These are phyloP conservation scores for Danaus melanippus DNA, from an alignment of 1,140 invertebrate species.

Conservation along the genomic window DNA sequence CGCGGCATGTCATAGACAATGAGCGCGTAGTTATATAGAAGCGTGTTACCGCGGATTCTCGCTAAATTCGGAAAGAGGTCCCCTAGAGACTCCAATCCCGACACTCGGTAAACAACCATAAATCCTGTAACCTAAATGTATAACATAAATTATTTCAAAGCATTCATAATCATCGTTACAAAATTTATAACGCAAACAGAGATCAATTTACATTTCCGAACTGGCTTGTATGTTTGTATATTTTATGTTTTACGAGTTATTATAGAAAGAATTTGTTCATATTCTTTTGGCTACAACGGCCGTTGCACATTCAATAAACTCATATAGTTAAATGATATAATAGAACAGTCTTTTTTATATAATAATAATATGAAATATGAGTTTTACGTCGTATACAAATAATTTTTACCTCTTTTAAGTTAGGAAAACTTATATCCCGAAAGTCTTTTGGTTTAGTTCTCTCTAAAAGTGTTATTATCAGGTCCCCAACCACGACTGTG, in stretches of 20 bases:
- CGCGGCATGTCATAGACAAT: conserved; percentile 79
- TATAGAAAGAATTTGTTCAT: too few relatives aligned
- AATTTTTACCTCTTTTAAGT: conserved; percentile 63
- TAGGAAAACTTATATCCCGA: conserved; percentile 75
- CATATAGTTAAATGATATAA: too few relatives aligned
- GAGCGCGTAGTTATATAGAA: conserved; percentile 91
- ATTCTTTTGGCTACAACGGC: too few relatives aligned
- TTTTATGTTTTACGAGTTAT: too few relatives aligned
- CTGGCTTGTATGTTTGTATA: too few relatives aligned
- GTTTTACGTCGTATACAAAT: too few relatives aligned
- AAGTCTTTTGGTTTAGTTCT: conserved; percentile 59
- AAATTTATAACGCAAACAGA: too few relatives aligned
- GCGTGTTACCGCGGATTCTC: conserved; percentile 88
- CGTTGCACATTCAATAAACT: too few relatives aligned
- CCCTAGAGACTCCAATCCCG: conserved; percentile 82
- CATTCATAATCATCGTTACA: too few relatives aligned
- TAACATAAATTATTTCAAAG: background rate
- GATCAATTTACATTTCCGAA: too few relatives aligned
- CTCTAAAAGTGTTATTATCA: conserved; percentile 84
- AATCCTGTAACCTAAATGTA: conserved; percentile 75
- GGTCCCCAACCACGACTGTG: conserved; percentile 85
- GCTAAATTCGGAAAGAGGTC: conserved; percentile 93
- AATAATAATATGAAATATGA: too few relatives aligned
- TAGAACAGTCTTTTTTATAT: too few relatives aligned
- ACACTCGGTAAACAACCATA: conserved; percentile 77